Base-by-base conservation (phyloP, 2,113 vertebrate species). In the Alosa alosa region DNA sequence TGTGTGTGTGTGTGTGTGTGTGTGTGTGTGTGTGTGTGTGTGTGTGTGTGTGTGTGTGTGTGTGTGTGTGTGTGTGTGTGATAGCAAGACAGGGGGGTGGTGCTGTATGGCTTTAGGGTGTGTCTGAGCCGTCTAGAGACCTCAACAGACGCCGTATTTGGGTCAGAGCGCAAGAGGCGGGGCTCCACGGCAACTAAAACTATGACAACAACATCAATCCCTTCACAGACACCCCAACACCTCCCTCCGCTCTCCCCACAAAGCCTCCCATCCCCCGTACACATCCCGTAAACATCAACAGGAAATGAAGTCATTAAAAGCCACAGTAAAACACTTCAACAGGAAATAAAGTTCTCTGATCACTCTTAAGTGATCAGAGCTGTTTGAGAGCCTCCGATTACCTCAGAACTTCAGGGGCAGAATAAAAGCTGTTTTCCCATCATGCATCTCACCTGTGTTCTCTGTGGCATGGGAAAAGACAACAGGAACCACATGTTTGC, bases 51-150 rank as follows among this genome's bases (percentile, higher is more conserved):
- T 57, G 36, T 36, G 6, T 57, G 31, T 22, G 17, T n/a, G 13
- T 17, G 9, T 45, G 36, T 39, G n/a, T 57, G 52, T 39, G 25
- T 25, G 17, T 18, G 60, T 68, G 60, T 68, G 60, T 68, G 57
- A 22, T n/a, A 22, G 2, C 5, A 60, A n/a, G 57, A 60, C 18
- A n/a, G 20, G 5, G 20, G 57, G 57, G 18, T 6, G 18, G 68
- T 36, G 11, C 20, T 68, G 22, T 9, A 68, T 88, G 86, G 87
- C 83, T 86, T 50, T 68, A 81, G 87, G 86, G 81, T 64, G 81
- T 75, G 83, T 55, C 82, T 84, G 86, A 86, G 75, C 83, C 83
- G 39, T 72, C 64, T 72, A 25, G 64, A 72, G 64, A 75, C 31
- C 72, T 75, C 72, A 39, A n/a, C n/a, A n/a, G n/a, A 75, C 72